Conservation (phyloP, 2,888 invertebrate genomes). For the Lycophotia porphyrea region DNA sequence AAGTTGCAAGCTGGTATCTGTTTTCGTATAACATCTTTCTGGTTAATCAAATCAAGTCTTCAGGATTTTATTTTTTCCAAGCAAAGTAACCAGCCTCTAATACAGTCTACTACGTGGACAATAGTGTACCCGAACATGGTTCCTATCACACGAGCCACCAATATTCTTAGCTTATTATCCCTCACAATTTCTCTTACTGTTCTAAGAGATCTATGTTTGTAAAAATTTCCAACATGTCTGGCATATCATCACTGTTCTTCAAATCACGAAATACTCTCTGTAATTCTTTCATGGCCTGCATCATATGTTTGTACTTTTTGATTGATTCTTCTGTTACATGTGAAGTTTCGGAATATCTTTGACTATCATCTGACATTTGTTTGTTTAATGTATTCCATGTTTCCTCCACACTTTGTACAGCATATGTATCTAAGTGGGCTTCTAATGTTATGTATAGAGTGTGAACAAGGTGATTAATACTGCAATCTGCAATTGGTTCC, state of each 20-base stretch:
- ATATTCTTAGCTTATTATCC: background rate
- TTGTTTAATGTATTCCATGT: constrained; percentile 78
- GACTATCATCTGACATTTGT: constrained; percentile 58
- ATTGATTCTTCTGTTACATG: constrained; percentile 78
- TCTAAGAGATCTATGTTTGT: constrained; percentile 73
- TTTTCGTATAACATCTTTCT: background rate
- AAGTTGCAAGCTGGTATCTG: background rate
- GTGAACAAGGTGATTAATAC: constrained; percentile 73
- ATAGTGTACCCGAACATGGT: background rate
- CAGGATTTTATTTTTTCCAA: background rate
- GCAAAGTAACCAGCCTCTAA: background rate
- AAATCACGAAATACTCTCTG: constrained; percentile 69
- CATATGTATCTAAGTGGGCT: constrained; percentile 82
- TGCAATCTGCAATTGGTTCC: constrained; percentile 34
- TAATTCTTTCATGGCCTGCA: constrained; percentile 75
- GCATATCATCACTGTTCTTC: constrained; percentile 69
- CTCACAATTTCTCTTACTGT: constrained; percentile 37
- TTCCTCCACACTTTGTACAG: constrained; percentile 77
- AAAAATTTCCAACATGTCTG: constrained; percentile 76
- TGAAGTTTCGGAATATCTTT: constrained; percentile 47
- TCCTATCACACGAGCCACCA: background rate
- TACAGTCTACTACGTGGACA: background rate
- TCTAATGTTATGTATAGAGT: constrained; percentile 78
- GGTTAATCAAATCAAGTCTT: background rate
- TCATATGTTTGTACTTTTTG: constrained; percentile 80